Percentiles rank a stretch among this genome's conserved stretches.
phyloP scores from a whole-genome alignment of 2,888 invertebrate genomes.

The Eilema sororculum region DNA sequence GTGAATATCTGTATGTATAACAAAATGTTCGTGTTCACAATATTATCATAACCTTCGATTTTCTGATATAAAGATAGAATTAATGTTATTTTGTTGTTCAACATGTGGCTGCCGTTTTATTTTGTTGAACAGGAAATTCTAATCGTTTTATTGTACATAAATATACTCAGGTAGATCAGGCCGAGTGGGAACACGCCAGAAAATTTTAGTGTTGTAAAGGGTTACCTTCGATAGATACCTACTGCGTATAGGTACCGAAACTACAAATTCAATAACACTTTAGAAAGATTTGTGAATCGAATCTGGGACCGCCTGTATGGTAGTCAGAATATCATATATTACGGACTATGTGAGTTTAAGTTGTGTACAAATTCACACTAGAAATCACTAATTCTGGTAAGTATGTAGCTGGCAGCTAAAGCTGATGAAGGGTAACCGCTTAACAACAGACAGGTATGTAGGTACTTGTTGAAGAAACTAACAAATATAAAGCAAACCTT shows the following conservation, averaged over 20 bases:
- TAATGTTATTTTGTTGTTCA: constrained; percentile 9
- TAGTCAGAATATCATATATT: background rate
- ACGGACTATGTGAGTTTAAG: background rate
- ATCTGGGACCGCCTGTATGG: background rate
- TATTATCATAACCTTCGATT: constrained; percentile 15
- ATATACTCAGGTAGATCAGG: background rate
- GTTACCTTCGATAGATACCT: background rate
- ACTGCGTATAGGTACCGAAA: background rate
- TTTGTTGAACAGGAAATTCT: background rate
- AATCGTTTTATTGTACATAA: background rate
- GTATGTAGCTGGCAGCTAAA: background rate
- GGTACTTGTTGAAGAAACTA: background rate
- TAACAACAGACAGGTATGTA: background rate
- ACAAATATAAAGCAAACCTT: too few relatives aligned
- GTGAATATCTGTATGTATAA: background rate
- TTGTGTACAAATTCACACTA: too few relatives aligned
- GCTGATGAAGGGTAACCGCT: background rate
- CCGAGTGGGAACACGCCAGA: background rate
- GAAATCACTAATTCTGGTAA: too few relatives aligned
- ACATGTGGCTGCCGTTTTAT: constrained; percentile 5
- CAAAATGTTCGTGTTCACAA: background rate
- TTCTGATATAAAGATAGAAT: constrained; percentile 8
- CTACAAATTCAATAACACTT: background rate
- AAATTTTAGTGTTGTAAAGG: too few relatives aligned
- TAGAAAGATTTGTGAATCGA: background rate